Percentiles rank a stretch among this genome's conserved stretches.
Evolutionary conservation across 2,113 vertebrate genomes (phyloP).

Genomic region (Pleuronectes platessa): DNA sequence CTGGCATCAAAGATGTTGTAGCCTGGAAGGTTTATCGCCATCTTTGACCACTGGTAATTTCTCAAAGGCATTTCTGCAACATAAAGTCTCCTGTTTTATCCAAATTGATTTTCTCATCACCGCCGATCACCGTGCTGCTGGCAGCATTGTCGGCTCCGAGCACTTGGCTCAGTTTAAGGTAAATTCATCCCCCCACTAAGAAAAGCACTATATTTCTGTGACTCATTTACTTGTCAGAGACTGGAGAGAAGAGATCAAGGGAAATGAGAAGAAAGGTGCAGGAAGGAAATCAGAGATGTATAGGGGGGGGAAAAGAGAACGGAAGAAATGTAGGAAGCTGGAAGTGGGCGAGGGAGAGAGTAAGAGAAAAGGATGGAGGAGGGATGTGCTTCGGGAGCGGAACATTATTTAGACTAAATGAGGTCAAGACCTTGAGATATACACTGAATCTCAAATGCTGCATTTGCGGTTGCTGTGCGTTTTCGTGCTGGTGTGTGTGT

Average conservation of each 20-base stretch:
- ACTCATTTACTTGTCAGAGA: conserved; percentile 34
- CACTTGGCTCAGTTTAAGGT: conserved; percentile 34
- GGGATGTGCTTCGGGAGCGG: conserved; percentile 68
- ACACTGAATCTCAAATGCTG: conserved; percentile 76
- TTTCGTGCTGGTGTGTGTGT: conserved; percentile 13
- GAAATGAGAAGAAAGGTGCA: conserved; percentile 16
- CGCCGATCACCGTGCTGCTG: conserved; percentile 8
- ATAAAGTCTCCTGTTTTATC: conserved; percentile 28
- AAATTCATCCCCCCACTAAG: conserved; percentile 18
- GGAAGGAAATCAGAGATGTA: conserved; percentile 1
- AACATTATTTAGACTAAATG: conserved; percentile 81
- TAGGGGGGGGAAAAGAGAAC: conserved; percentile 16
- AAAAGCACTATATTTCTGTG: conserved; percentile 38
- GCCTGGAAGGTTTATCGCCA: conserved; percentile 13
- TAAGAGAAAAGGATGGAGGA: conserved; percentile 39
- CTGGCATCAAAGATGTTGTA: conserved; percentile 17
- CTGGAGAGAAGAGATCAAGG: not conserved
- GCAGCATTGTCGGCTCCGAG: conserved; percentile 26
- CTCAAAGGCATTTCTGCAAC: conserved; percentile 27
- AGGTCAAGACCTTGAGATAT: conserved; percentile 80
- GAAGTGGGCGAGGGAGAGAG: conserved; percentile 42
- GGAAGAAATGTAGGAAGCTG: conserved; percentile 1
- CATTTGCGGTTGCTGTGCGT: conserved; percentile 29
- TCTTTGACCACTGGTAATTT: conserved; percentile 26
- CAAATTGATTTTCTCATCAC: conserved; percentile 54